A percentile compares a stretch with the other conserved stretches of the same genome.
Conservation (phyloP, 2,113 vertebrate species). For the Periophthalmus modestus region DNA sequence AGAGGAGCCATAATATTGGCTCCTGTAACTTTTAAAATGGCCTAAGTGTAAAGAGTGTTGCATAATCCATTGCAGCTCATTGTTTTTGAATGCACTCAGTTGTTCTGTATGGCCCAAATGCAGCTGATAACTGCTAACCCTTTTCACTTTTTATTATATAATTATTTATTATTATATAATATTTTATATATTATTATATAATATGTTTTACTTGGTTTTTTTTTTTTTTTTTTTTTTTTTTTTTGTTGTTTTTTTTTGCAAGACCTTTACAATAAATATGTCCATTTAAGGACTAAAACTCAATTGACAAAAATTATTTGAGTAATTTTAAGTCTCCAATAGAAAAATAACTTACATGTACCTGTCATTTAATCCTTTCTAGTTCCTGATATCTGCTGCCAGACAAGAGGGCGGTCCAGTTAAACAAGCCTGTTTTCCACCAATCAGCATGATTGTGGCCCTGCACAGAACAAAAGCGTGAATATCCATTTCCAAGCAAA, state of each 20-base stretch:
- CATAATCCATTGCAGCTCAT: conserved; percentile 47
- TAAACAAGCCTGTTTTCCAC: conserved; percentile 39
- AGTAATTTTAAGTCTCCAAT: background rate
- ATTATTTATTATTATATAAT: too few relatives aligned
- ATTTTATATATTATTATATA: too few relatives aligned
- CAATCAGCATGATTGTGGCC: conserved; percentile 71
- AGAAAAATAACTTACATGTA: background rate
- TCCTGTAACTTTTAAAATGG: conserved; percentile 65
- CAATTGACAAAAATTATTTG: background rate
- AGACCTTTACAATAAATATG: background rate
- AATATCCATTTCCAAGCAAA: conserved; percentile 80
- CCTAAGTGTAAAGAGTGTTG: conserved; percentile 53
- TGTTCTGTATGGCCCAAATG: conserved; percentile 19
- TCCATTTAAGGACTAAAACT: background rate
- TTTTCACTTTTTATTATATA: background rate
- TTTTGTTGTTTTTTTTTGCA: background rate
- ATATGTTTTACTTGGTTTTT: too few relatives aligned
- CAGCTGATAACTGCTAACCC: background rate
- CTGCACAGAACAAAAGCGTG: conserved; percentile 67
- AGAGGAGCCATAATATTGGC: conserved; percentile 60
- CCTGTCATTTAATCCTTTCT: conserved; percentile 28
- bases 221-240: background rate
- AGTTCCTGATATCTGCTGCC: conserved; percentile 30
- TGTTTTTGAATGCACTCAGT: conserved; percentile 52
- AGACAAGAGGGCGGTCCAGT: conserved; percentile 40